Conservation (phyloP, 2,113 vertebrate genomes). For the Labeo rohita region DNA sequence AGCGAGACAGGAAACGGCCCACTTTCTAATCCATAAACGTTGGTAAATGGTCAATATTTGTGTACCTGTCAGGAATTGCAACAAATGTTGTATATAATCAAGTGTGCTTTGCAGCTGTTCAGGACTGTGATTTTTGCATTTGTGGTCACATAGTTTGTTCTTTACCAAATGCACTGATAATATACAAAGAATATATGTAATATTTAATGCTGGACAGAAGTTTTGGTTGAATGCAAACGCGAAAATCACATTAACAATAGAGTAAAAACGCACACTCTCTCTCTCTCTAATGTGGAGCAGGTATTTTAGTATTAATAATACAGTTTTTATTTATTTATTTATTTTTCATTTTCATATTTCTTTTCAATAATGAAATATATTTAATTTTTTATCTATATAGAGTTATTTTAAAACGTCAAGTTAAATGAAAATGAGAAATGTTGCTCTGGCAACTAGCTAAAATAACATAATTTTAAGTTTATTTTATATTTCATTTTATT, state of each 20-base stretch:
- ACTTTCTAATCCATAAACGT: constrained; percentile 57
- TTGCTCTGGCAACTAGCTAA: not conserved
- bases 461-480: not conserved
- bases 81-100: not conserved
- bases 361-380: no score
- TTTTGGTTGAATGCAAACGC: not conserved
- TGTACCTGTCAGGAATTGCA: constrained; percentile 10
- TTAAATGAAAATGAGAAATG: no score
- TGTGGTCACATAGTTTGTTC: not conserved
- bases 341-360: no score
- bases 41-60: constrained; percentile 51
- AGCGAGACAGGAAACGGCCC: constrained; percentile 43
- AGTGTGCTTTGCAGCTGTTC: not conserved
- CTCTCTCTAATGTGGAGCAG: not conserved
- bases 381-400: no score
- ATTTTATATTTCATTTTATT: no score
- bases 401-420: not conserved
- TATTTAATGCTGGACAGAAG: not conserved
- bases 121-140: not conserved
- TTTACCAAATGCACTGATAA: not conserved
- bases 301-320: not conserved
- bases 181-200: not conserved
- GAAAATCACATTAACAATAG: not conserved
- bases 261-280: not conserved
- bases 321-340: not conserved